Conservation (phyloP, 2,797 vertebrate genomes). For the Lophius americanus region DNA sequence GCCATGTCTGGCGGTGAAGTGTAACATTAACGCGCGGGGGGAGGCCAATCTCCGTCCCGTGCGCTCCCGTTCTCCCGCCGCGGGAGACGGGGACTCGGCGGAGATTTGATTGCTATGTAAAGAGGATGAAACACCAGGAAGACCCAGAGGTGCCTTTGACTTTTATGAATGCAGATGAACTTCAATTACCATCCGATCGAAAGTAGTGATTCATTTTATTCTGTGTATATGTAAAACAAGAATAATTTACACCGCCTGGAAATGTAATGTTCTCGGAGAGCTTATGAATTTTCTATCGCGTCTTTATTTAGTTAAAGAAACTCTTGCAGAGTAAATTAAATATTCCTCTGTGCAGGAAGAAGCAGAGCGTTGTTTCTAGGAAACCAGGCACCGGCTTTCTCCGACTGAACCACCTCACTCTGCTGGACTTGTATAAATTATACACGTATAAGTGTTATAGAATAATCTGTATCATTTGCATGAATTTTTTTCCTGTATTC, state of each 20-base stretch:
- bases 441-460: too few species aligned
- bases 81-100: constrained; percentile 5
- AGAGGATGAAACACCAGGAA: constrained; percentile 26
- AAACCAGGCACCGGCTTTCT: too few species aligned
- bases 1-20: constrained; percentile 57
- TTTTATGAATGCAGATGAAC: constrained; percentile 18
- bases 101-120: constrained; percentile 27
- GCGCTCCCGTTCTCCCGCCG: constrained; percentile 22
- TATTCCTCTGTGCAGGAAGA: neutral
- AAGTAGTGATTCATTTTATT: constrained; percentile 22
- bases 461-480: too few species aligned
- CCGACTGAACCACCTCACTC: too few species aligned
- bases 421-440: too few species aligned
- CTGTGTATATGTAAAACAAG: constrained; percentile 6
- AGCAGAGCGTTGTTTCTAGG: too few species aligned
- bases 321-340: constrained; percentile 6
- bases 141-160: constrained; percentile 24
- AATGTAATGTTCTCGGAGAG: neutral
- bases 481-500: neutral
- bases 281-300: neutral
- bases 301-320: neutral
- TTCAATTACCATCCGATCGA: constrained; percentile 8
- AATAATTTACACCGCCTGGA: neutral
- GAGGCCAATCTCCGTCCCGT: constrained; percentile 39
- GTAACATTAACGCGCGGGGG: constrained; percentile 43